Base-by-base conservation (phyloP, 2,113 vertebrate species). In the Otolemur garnettii region DNA sequence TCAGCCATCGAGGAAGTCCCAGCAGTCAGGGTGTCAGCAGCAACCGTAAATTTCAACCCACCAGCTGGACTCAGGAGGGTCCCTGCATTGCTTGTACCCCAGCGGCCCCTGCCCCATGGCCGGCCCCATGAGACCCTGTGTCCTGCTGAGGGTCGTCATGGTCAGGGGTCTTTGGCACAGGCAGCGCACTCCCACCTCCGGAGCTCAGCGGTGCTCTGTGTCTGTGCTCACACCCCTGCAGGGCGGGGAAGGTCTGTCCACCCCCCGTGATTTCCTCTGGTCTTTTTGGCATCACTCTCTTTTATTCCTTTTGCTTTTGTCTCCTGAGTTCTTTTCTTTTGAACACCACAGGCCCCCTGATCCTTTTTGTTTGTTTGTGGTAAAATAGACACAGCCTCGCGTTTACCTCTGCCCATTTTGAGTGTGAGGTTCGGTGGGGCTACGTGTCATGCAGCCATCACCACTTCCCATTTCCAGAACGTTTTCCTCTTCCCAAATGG, bases 281-380 rank as follows among this genome's bases (percentile, higher is more conserved):
- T 71, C 35, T 81, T 95, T 83, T 64, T 24, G 18, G 19, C 28
- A 26, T 87, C 87, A 68, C 33, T 59, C 22, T 69, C 90, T 94
- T 62, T 50, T 12, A 80, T 72, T 57, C 35, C 33, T 6, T 0
- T 84, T 62, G 64, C 83, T 89, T 88, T 91, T 78, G 24, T 75
- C 57, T 64, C 35, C 82, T 88, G 62, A 78, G 60, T 50, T 64
- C 77, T 78, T 78, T 91, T 79, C 22, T 66, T 91, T 90, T 60
- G 33, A 7, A 84, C 71, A 69, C 77, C 57, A 85, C 4, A 35
- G 18, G 33, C 64, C 30, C 28, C 28, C 74, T 28, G 15, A 15
- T 68, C 66, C 21, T 42, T 10, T 64, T 33, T 59, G 57, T 59
- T 17, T 62, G 60, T 24, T 3, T 26, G 60, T 26, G 72, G 7